phyloP scores from a whole-genome alignment of 2,888 invertebrate genomes.

The Octodonta nipae region DNA sequence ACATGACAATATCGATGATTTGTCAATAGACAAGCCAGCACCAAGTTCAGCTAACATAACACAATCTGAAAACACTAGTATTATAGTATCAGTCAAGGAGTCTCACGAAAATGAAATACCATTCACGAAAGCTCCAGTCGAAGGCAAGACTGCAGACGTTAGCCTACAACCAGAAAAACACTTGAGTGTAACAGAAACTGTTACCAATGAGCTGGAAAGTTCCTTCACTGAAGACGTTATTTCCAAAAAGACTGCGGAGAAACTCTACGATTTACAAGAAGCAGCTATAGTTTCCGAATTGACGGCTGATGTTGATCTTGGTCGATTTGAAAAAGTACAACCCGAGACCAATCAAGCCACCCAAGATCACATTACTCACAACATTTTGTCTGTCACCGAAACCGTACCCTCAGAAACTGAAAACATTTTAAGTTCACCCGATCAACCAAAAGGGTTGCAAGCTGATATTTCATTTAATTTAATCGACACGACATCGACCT shows the following conservation, averaged over 20 bases:
- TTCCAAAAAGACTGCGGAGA: constrained; percentile 17
- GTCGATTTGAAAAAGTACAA: constrained; percentile 15
- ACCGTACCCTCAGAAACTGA: constrained; percentile 19
- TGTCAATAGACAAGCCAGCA: constrained; percentile 25
- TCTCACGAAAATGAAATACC: constrained; percentile 36
- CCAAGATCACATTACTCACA: constrained; percentile 16
- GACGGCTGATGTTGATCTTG: constrained; percentile 19
- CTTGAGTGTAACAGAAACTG: constrained; percentile 31
- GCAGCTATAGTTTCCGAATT: constrained; percentile 23
- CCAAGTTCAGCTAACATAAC: constrained; percentile 19
- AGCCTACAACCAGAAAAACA: constrained; percentile 34
- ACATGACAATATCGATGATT: constrained; percentile 35
- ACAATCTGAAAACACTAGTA: constrained; percentile 34
- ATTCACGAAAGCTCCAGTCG: constrained; percentile 26
- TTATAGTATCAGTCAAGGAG: constrained; percentile 38
- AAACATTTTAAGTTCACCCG: no score
- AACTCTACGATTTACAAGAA: constrained; percentile 25
- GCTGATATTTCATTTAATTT: constrained; percentile 27
- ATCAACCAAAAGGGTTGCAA: constrained; percentile 18
- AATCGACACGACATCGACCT: constrained; percentile 20
- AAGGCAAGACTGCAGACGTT: constrained; percentile 33
- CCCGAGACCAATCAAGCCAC: constrained; percentile 16
- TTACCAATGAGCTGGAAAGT: constrained; percentile 28
- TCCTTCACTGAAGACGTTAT: constrained; percentile 21
- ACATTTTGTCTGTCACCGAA: constrained; percentile 17